Conservation (phyloP, 2,888 invertebrate species). For the Chrysodeixis includens region DNA sequence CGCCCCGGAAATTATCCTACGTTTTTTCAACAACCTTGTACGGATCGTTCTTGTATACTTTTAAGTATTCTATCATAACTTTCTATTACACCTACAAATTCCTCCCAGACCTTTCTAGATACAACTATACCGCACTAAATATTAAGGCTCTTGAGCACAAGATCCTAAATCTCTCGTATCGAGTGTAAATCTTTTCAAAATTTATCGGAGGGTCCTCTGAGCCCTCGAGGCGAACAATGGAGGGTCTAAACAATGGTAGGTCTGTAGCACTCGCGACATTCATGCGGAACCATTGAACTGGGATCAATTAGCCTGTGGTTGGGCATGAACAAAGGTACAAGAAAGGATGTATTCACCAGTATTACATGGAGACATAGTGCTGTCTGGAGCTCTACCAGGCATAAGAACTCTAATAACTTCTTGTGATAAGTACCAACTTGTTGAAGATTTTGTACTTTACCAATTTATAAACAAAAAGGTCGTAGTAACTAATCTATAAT, state of each 20-base stretch:
- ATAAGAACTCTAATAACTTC: background rate
- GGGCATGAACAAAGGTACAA: slow-evolving; percentile 18
- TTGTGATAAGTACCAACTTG: background rate
- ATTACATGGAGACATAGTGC: background rate
- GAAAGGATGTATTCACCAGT: background rate
- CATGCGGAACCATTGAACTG: slow-evolving; percentile 37
- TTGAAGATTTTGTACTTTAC: background rate
- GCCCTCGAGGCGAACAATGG: slow-evolving; percentile 35
- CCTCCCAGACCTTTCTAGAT: background rate
- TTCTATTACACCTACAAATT: too few species aligned
- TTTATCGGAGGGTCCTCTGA: slow-evolving; percentile 15
- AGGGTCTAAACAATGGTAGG: slow-evolving; percentile 35
- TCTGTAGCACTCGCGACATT: slow-evolving; percentile 27
- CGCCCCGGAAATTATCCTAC: too few species aligned
- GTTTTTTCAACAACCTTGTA: too few species aligned
- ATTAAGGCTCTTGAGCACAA: slow-evolving; percentile 5
- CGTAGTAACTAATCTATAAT: too few species aligned
- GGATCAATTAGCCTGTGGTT: slow-evolving; percentile 43
- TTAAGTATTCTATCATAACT: too few species aligned
- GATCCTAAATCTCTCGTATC: slow-evolving; percentile 11
- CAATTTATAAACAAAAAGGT: too few species aligned
- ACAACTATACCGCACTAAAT: background rate
- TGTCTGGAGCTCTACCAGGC: background rate
- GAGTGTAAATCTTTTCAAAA: slow-evolving; percentile 44
- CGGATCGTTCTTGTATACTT: too few species aligned